phyloP scores from a whole-genome alignment of 2,113 vertebrate genomes.

The Xyliphius kryptos region DNA sequence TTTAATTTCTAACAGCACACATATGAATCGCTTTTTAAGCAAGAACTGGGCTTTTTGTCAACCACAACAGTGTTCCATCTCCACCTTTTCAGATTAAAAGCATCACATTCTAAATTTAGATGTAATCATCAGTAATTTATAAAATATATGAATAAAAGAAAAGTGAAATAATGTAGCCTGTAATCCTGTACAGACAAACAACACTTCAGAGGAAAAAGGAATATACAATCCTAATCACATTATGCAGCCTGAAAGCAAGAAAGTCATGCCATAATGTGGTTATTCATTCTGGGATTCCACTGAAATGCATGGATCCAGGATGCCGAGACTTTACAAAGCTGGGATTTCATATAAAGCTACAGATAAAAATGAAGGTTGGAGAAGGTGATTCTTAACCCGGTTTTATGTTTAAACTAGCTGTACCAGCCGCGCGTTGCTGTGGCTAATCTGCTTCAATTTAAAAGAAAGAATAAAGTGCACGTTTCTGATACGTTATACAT shows the following conservation, averaged over 20 bases:
- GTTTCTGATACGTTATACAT: too few relatives aligned
- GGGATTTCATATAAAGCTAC: constrained; percentile 30
- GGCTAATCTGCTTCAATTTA: too few relatives aligned
- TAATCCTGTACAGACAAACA: constrained; percentile 15
- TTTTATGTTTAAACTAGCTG: too few relatives aligned
- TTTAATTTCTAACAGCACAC: too few relatives aligned
- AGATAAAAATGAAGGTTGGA: constrained; percentile 31
- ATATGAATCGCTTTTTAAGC: too few relatives aligned
- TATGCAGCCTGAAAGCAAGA: constrained; percentile 36
- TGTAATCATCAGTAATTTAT: too few relatives aligned
- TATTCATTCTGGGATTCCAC: constrained; percentile 31
- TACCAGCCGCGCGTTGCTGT: too few relatives aligned
- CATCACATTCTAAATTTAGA: too few relatives aligned
- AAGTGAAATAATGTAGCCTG: constrained; percentile 4
- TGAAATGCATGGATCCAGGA: constrained; percentile 31
- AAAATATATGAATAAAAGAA: constrained; percentile 1
- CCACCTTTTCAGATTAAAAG: too few relatives aligned
- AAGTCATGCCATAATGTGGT: constrained; percentile 38
- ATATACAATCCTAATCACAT: constrained; percentile 43
- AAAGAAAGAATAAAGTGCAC: too few relatives aligned
- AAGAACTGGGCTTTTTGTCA: too few relatives aligned
- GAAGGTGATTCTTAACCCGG: constrained; percentile 15
- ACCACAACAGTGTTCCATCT: too few relatives aligned
- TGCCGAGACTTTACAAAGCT: constrained; percentile 29
- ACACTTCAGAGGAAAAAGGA: constrained; percentile 29